phyloP scores from a whole-genome alignment of 2,113 vertebrate species.

The Bagarius yarrelli region DNA sequence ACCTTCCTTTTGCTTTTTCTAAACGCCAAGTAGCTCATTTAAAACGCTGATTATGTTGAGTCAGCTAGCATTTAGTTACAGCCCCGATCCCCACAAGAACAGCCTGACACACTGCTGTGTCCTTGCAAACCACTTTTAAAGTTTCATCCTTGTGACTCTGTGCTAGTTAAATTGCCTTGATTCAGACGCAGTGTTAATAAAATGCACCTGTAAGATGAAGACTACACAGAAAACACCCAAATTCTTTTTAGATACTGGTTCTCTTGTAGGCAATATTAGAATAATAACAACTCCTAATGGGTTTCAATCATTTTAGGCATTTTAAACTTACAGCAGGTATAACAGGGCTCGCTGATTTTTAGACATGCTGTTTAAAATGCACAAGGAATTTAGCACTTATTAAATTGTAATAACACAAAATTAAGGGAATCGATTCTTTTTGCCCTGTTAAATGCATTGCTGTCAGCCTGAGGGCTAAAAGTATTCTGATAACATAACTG shows the following conservation, averaged over 20 bases:
- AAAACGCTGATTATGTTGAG: slow-evolving; percentile 31
- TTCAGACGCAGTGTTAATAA: no score
- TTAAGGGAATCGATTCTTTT: neutral
- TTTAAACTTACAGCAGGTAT: slow-evolving; percentile 1
- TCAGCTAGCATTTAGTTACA: slow-evolving; percentile 5
- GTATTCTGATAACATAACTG: neutral
- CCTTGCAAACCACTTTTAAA: slow-evolving; percentile 33
- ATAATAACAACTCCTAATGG: neutral
- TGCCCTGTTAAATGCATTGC: neutral
- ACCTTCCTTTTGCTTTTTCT: neutral
- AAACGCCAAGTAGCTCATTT: slow-evolving; percentile 34
- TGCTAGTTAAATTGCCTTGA: slow-evolving; percentile 24
- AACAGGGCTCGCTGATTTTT: neutral
- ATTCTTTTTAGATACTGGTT: neutral
- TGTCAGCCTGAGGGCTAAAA: neutral
- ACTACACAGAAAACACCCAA: no score
- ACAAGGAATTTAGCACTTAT: neutral
- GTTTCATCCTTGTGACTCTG: slow-evolving; percentile 29
- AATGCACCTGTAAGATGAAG: neutral
- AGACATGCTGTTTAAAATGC: neutral
- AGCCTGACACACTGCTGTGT: slow-evolving; percentile 12
- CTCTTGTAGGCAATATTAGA: neutral
- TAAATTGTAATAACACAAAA: neutral
- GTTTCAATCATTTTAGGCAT: neutral
- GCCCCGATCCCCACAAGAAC: slow-evolving; percentile 23